A percentile compares a stretch with the other conserved stretches of the same genome.
phyloP scores from a whole-genome alignment of 2,797 vertebrate species.

The Falco biarmicus region DNA sequence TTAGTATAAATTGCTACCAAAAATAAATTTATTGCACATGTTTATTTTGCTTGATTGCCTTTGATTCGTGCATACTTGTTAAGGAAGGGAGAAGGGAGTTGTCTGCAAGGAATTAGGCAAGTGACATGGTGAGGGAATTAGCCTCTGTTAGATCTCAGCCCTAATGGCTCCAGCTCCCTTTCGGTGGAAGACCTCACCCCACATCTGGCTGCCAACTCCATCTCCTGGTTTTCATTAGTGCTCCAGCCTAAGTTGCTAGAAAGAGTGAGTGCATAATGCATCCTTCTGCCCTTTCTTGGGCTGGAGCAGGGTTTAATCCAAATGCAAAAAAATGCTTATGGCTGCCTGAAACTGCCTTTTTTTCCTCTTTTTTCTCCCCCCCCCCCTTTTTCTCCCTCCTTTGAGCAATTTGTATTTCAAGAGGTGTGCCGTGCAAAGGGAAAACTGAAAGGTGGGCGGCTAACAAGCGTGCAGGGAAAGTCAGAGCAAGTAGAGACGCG shows the following conservation, averaged over 20 bases:
- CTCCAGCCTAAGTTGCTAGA: constrained; percentile 26
- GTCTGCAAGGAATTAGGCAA: constrained; percentile 39
- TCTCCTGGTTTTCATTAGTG: constrained; percentile 43
- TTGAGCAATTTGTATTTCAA: not conserved
- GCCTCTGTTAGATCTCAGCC: not conserved
- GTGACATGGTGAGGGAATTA: not conserved
- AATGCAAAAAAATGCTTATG: not conserved
- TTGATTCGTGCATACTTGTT: not conserved
- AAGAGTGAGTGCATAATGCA: not conserved
- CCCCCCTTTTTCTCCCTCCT: not conserved
- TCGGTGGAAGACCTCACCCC: not conserved
- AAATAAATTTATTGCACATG: constrained; percentile 49
- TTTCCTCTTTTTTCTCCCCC: fast-evolving
- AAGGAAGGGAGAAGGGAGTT: not conserved
- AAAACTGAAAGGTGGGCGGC: not conserved
- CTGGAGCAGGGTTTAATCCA: not conserved
- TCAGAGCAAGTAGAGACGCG: not conserved
- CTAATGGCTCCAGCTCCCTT: constrained; percentile 11
- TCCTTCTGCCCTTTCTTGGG: not conserved
- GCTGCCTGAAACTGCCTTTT: not conserved
- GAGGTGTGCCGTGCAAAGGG: not conserved
- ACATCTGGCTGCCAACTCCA: constrained; percentile 2
- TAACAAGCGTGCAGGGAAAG: not conserved
- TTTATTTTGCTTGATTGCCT: constrained; percentile 53
- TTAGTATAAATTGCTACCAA: constrained; percentile 46